Conservation (phyloP, 2,888 invertebrate genomes). For the Ectobius pallidus region DNA sequence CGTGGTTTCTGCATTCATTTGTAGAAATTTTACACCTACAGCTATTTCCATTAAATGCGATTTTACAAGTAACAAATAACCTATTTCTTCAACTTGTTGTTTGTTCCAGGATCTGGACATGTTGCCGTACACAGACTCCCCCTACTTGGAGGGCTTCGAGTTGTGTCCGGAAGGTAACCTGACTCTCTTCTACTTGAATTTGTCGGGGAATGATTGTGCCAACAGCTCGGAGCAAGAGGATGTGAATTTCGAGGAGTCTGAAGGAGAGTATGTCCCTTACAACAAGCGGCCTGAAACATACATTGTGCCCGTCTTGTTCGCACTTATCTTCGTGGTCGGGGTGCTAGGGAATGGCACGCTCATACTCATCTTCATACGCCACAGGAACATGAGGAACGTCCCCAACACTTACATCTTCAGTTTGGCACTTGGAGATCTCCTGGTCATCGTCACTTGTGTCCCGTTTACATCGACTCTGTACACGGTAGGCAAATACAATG, state of each 20-base stretch:
- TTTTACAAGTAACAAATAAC: too few species aligned
- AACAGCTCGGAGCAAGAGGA: neutral
- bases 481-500: too few species aligned
- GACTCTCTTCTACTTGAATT: neutral
- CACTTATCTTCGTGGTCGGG: slow-evolving; percentile 81
- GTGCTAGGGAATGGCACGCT: slow-evolving; percentile 84
- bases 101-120: too few species aligned
- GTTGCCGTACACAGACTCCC: too few species aligned
- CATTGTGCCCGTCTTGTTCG: slow-evolving; percentile 80
- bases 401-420: slow-evolving; percentile 88
- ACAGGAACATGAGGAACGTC: slow-evolving; percentile 82
- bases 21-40: too few species aligned
- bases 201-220: too few species aligned
- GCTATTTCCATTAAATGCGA: too few species aligned
- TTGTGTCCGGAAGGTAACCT: neutral
- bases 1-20: too few species aligned
- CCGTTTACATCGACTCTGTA: slow-evolving; percentile 85
- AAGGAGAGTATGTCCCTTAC: slow-evolving; percentile 66
- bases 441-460: slow-evolving; percentile 81
- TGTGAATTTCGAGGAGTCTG: slow-evolving; percentile 25
- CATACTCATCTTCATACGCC: slow-evolving; percentile 77
- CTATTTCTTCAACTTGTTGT: too few species aligned
- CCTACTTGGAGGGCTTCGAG: too few species aligned
- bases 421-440: slow-evolving; percentile 82
- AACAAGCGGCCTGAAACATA: slow-evolving; percentile 75